Evolutionary conservation across 2,888 invertebrate species (phyloP).

Genomic region (Tetrapedia diversipes): DNA sequence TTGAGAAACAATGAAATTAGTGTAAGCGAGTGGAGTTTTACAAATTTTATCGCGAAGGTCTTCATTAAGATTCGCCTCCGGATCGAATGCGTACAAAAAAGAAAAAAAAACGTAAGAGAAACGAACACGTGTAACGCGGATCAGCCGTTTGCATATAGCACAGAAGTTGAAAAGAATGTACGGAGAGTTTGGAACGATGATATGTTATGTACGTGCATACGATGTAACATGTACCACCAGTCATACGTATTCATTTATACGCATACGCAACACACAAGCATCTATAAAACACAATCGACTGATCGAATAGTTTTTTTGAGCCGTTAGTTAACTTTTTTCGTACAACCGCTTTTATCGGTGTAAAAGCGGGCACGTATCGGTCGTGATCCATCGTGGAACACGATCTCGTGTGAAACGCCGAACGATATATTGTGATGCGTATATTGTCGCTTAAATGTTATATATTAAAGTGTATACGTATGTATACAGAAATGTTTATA

Average conservation of each 20-base stretch:
- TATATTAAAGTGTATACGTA: slow-evolving; percentile 57
- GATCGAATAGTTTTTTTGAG: slow-evolving; percentile 33
- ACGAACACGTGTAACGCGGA: slow-evolving; percentile 3
- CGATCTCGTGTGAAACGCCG: slow-evolving; percentile 27
- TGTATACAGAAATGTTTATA: slow-evolving; percentile 63
- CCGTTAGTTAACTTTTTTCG: slow-evolving; percentile 66
- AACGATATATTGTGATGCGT: slow-evolving; percentile 64
- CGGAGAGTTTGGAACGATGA: slow-evolving; percentile 32
- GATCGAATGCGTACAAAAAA: slow-evolving; percentile 14
- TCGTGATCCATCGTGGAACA: slow-evolving; percentile 19
- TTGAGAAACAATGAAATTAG: slow-evolving; percentile 24
- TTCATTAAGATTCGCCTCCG: slow-evolving; percentile 18
- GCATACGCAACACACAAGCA: slow-evolving; percentile 46
- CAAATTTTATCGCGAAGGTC: slow-evolving; percentile 35
- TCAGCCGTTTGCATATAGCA: not conserved
- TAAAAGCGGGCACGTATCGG: slow-evolving; percentile 60
- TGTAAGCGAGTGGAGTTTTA: slow-evolving; percentile 42
- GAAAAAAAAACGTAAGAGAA: not conserved
- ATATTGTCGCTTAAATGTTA: slow-evolving; percentile 66
- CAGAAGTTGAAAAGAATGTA: slow-evolving; percentile 13
- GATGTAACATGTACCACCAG: slow-evolving; percentile 61
- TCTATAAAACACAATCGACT: slow-evolving; percentile 51
- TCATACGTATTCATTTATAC: slow-evolving; percentile 63
- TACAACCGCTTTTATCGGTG: slow-evolving; percentile 71
- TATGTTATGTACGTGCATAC: slow-evolving; percentile 38